Evolutionary conservation across 92 coral and sea anemone genomes (phyloP), one percentile per base, ranked within the genome.

Genomic region (Porites lobata): DNA sequence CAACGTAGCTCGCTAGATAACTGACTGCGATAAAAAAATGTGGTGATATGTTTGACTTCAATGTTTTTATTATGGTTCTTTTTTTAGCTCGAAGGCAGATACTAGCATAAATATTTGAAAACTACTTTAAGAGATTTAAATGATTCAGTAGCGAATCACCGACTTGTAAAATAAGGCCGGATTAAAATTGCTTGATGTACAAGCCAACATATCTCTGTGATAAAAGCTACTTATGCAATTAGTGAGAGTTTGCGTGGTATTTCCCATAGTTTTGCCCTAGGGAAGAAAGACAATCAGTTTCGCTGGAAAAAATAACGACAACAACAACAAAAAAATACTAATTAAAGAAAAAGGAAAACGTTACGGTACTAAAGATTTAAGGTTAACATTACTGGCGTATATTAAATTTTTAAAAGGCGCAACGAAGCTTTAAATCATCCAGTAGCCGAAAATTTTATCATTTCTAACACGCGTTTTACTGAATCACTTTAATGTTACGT

Each of bases 61-160:
- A 50, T 72, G 77, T 72, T 72, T 50, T 72, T 8, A 8, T 32
- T 15, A 14, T 2, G 18, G 50, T 50, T 17, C 43, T 0, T 20
- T 56, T 81, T 69, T 77, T 82, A 14, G 69, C 78, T 68, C 57
- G 17, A n/a, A 72, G 86, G 78, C 78, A 56, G 43, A 82, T 70
- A 69, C n/a, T 18, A 17, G 68, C 78, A 82, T 82, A 69, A 82
- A 82, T 82, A 82, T 82, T 78, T 82, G 78, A 82, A 82, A 82
- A 82, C 69, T 72, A 11, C 58, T 38, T 2, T 3, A 43, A 57
- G 52, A 17, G 67, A 9, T 47, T 24, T 56, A 47, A 81, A 47
- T 69, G 78, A 62, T 38, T 18, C 18, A n/a, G 18, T 54, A 63
- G 57, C 78, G 59, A 75, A 75, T 52, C 63, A 14, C 59, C 11